phyloP scores from a whole-genome alignment of 2,113 vertebrate species.

The Hippocampus guttulatus region DNA sequence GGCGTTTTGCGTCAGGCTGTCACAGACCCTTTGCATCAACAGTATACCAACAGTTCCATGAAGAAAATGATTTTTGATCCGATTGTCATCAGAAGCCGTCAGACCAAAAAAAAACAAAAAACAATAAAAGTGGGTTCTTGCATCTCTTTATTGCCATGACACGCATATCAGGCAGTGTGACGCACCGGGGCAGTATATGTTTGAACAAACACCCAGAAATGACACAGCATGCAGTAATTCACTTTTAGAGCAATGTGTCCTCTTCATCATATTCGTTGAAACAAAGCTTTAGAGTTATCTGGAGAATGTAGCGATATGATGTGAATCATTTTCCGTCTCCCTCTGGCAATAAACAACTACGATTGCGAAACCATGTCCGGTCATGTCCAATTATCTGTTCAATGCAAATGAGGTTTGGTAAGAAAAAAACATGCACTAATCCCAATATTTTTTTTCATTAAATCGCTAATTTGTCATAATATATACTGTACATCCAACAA shows the following conservation, averaged over 20 bases:
- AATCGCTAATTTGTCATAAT: neutral
- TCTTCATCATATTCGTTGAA: neutral
- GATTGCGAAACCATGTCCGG: conserved; percentile 1
- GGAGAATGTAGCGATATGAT: neutral
- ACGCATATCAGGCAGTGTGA: neutral
- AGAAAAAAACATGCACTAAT: neutral
- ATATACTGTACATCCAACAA: neutral
- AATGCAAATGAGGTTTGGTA: neutral
- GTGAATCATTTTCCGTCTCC: neutral
- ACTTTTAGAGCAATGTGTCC: neutral
- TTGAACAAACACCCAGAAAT: neutral
- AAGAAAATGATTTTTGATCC: too few species aligned
- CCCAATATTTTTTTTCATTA: too few species aligned
- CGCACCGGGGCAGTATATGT: neutral
- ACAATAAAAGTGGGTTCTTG: neutral
- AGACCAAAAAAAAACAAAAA: too few species aligned
- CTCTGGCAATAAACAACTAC: neutral
- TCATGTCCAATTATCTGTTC: neutral
- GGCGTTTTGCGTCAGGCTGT: too few species aligned
- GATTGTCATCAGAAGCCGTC: neutral
- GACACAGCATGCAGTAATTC: neutral
- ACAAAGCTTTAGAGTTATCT: neutral
- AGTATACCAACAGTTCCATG: too few species aligned
- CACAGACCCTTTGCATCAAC: too few species aligned
- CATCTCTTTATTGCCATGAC: neutral